Conservation (phyloP, 2,113 vertebrate genomes). For the Ibidorhyncha struthersii region DNA sequence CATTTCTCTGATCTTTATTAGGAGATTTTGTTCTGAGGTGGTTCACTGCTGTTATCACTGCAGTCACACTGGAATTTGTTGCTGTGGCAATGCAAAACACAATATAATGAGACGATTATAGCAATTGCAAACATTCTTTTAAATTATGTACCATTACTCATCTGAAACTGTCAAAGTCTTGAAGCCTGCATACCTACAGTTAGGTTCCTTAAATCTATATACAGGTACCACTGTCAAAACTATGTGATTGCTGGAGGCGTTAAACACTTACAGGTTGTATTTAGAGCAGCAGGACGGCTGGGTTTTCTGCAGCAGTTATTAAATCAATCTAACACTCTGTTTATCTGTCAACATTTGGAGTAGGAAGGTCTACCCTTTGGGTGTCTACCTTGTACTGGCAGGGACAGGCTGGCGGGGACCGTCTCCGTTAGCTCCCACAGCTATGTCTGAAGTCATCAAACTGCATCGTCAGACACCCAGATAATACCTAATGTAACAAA, state of each 20-base stretch:
- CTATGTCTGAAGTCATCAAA: not conserved
- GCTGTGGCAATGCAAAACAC: not conserved
- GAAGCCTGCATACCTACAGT: not conserved
- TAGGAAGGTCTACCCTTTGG: not conserved
- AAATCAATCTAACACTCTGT: not conserved
- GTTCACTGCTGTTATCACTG: not conserved
- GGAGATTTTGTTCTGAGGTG: not conserved
- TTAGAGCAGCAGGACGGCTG: not conserved
- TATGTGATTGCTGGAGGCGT: not conserved
- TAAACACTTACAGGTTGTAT: not conserved
- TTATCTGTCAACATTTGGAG: not conserved
- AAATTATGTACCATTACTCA: not conserved
- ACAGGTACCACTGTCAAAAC: not conserved
- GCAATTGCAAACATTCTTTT: not conserved
- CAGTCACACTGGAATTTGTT: not conserved
- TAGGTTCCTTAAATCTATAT: not conserved
- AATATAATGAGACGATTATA: not conserved
- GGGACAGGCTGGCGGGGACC: not conserved
- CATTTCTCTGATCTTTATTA: slow-evolving; percentile 15
- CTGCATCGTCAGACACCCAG: not conserved
- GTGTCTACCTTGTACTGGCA: not conserved
- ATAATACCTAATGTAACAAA: not conserved
- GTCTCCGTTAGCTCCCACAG: not conserved
- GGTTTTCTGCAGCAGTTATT: not conserved
- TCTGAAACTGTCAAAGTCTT: not conserved